Evolutionary conservation across 2,888 invertebrate species (phyloP), one percentile per base, ranked within the genome.

Genomic region (Metalampra italica): DNA sequence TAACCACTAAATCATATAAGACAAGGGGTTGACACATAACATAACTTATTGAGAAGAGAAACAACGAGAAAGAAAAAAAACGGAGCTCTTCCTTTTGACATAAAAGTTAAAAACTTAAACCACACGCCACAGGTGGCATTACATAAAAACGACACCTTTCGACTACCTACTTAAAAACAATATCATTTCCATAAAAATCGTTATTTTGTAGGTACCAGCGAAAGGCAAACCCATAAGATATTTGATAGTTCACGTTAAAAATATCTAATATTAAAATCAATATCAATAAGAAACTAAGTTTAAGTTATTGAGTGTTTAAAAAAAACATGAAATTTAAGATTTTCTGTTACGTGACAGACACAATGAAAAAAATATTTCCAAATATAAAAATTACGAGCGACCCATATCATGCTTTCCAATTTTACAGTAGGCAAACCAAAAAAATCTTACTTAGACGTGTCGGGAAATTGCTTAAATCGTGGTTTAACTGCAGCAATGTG

Each of bases 51-150:
- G 62, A 51, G 47, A 41, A 32, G 41, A 57, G 69, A 72, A 75
- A 74, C 71, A 79, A 70, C 62, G 68, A 69, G 60, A 53, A 57
- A 55, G 46, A 40, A 42, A 75, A 76, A 75, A 74, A 51, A 46
- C 52, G 45, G 57, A 47, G 56, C 68, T 73, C 73, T 71, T 71
- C 60, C 66, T 51, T 66, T 59, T 59, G 51, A 42, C 66, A n/a
- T n/a, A n/a, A n/a, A n/a, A n/a, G n/a, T n/a, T n/a, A n/a, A n/a
- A n/a, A n/a, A n/a, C n/a, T 47, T 43, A 64, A 68, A 68, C 67
- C 61, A 59, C 60, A 56, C 82, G 50, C 82, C 49, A 58, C 83
- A 78, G 83, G 83, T 77, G 77, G 78, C 57, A 59, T 68, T 62
- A 52, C n/a, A n/a, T 62, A 75, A 72, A 76, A 76, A 71, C 62